Base-by-base conservation (phyloP, 2,888 invertebrate species). In the Mantis religiosa region DNA sequence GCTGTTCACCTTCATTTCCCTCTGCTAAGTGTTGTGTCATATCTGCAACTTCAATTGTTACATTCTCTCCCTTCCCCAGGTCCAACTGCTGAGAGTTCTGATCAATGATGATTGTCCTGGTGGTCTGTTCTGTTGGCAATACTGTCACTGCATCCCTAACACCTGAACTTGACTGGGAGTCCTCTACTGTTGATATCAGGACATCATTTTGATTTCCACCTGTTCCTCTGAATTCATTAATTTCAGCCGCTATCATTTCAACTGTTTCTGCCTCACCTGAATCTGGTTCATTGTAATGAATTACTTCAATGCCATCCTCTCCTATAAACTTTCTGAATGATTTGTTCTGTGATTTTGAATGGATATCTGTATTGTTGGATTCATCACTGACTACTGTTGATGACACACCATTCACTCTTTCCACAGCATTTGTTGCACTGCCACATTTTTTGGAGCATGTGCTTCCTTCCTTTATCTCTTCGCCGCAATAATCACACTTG, bases 201-300 rank as follows among this genome's bases (percentile, higher is more conserved):
- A 82, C 87, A 71, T 87, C n/a, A 82, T n/a, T 34, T n/a, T 87
- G n/a, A 25, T 82, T 82, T 6, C 14, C 30, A n/a, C 14, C 27
- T 47, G 47, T 6, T 25, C 12, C 8, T 28, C 30, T 86, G 25
- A 87, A 90, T 28, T 90, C 90, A 54, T 90, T 89, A n/a, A 91
- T 91, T 89, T 91, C 91, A 12, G 90, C 91, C 8, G 91, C 90
- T 82, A 91, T 91, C 90, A 91, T 90, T 84, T 91, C 91, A 4
- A 91, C 91, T 14, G 91, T 90, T 89, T 91, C 91, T 27, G 90
- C 87, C 54, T 90, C 89, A 3, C 71, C 81, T 7, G 88, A 86
- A 27, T 89, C 89, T 28, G 85, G 34, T 20, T 28, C 54, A 7
- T 85, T 54, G 27, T 81, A 86, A 81, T 30, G 81, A 25, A 81